These are phyloP conservation scores for Tricholauxania praeusta DNA, from an alignment of 2,888 invertebrate genomes.

Conservation along the genomic window DNA sequence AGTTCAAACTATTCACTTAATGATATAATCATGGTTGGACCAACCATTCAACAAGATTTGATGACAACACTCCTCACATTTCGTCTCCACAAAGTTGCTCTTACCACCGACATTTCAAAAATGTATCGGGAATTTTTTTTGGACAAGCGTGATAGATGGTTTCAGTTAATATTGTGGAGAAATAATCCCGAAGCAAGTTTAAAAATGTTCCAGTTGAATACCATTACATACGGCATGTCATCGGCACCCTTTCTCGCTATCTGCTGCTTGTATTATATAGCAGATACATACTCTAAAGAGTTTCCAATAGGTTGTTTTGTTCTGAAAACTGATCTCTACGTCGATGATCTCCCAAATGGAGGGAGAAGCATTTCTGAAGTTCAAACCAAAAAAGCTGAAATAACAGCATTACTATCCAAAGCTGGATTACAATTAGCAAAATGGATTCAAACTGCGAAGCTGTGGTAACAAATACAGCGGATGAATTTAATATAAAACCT, in stretches of 20 bases:
- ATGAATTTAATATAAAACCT: not conserved
- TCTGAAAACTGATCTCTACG: not conserved
- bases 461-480: not conserved
- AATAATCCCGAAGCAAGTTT: too few species aligned
- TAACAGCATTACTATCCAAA: constrained; percentile 23
- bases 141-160: not conserved
- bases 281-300: not conserved
- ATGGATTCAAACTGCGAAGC: constrained; percentile 16
- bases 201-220: too few species aligned
- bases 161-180: not conserved
- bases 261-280: not conserved
- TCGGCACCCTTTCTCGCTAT: not conserved
- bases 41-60: constrained; percentile 3
- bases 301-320: not conserved
- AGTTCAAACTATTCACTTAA: not conserved
- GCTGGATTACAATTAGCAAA: constrained; percentile 32
- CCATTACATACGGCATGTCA: not conserved
- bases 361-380: not conserved
- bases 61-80: constrained; percentile 24
- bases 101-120: constrained; percentile 8
- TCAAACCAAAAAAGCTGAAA: not conserved
- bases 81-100: not conserved
- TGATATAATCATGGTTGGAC: constrained; percentile 2
- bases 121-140: constrained; percentile 9
- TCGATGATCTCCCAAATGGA: not conserved